A percentile compares a stretch with the other conserved stretches of the same genome.
These are phyloP conservation scores for Cephus cinctus DNA, from an alignment of 1,140 invertebrate species.

Conservation along the genomic window DNA sequence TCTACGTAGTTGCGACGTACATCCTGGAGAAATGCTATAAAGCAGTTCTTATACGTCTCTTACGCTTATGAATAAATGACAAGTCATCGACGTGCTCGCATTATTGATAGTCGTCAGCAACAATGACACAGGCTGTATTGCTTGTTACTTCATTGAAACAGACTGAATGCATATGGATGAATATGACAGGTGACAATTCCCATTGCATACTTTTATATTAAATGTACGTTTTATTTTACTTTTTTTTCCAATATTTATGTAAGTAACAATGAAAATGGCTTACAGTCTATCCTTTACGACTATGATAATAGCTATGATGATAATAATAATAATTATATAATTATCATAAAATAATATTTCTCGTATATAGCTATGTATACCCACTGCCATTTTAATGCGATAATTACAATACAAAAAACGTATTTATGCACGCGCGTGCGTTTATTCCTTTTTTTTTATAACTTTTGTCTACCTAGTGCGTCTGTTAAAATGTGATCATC, in stretches of 20 bases:
- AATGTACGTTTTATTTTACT: slow-evolving; percentile 54
- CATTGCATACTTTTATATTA: too few relatives aligned
- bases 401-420: slow-evolving; percentile 40
- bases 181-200: too few relatives aligned
- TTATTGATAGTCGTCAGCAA: too few relatives aligned
- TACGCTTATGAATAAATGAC: too few relatives aligned
- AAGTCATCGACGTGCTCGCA: too few relatives aligned
- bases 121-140: too few relatives aligned
- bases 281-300: slow-evolving; percentile 45
- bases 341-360: slow-evolving; percentile 34
- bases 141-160: too few relatives aligned
- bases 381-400: slow-evolving; percentile 48
- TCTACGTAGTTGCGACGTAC: too few relatives aligned
- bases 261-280: slow-evolving; percentile 57
- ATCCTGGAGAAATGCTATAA: too few relatives aligned
- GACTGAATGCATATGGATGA: too few relatives aligned
- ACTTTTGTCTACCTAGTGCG: slow-evolving; percentile 23
- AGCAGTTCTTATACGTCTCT: too few relatives aligned
- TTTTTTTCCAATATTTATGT: slow-evolving; percentile 53
- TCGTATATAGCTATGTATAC: slow-evolving; percentile 44
- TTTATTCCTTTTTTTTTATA: slow-evolving; percentile 12
- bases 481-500: too few relatives aligned
- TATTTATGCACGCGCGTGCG: neutral
- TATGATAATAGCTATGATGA: slow-evolving; percentile 45
- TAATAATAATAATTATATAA: slow-evolving; percentile 34